Evolutionary conservation across 2,888 invertebrate species (phyloP).

Genomic region (Pachydiplax longipennis): DNA sequence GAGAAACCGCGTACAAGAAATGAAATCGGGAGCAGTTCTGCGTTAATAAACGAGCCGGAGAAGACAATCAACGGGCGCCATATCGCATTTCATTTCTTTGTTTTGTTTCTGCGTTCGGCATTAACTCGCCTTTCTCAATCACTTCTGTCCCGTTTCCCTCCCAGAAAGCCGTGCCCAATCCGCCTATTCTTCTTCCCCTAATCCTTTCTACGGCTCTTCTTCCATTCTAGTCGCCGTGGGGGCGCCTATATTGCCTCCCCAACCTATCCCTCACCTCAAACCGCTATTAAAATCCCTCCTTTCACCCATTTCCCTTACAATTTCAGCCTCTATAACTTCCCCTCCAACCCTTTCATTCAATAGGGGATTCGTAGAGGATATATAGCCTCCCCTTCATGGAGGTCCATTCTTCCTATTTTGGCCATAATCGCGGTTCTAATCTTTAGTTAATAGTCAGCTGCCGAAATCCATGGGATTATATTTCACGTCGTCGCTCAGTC

Average conservation of each 20-base stretch:
- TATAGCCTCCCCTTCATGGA: too few relatives aligned
- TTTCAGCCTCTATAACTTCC: too few relatives aligned
- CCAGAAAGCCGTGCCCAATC: not conserved
- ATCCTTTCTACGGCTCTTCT: not conserved
- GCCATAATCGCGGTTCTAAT: too few relatives aligned
- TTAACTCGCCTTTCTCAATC: not conserved
- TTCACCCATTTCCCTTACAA: not conserved
- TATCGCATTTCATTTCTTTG: not conserved
- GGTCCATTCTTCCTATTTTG: too few relatives aligned
- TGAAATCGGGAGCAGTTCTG: not conserved
- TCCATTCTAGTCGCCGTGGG: not conserved
- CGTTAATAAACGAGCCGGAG: not conserved
- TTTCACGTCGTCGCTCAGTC: too few relatives aligned
- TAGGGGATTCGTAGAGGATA: too few relatives aligned
- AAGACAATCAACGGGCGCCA: not conserved
- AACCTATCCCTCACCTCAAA: not conserved
- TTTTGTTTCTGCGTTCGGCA: not conserved
- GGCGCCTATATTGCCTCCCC: not conserved
- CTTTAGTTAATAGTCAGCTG: too few relatives aligned
- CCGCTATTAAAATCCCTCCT: not conserved
- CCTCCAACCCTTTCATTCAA: too few relatives aligned
- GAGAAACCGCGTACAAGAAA: too few relatives aligned
- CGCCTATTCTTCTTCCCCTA: not conserved
- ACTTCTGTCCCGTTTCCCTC: not conserved
- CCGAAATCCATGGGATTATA: too few relatives aligned